phyloP scores from a whole-genome alignment of 2,797 vertebrate genomes.

The Salmo trutta region DNA sequence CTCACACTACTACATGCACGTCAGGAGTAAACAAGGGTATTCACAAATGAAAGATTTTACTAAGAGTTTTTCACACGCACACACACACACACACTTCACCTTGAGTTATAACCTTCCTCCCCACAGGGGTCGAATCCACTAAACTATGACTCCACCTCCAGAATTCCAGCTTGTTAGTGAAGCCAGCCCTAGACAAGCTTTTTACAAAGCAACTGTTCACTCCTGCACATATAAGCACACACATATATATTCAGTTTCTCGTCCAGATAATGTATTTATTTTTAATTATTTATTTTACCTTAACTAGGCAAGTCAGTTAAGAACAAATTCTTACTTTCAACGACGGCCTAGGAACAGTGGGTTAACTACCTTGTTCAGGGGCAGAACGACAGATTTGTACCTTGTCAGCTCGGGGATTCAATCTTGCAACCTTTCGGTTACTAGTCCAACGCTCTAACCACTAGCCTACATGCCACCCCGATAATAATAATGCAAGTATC shows the following conservation, averaged over 20 bases:
- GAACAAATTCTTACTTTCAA: too few species aligned
- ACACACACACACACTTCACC: conserved; percentile 21
- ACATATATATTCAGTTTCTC: not conserved
- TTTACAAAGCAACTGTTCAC: not conserved
- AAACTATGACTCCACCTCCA: conserved; percentile 31
- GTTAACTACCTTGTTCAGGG: too few species aligned
- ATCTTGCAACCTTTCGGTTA: too few species aligned
- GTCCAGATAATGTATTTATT: not conserved
- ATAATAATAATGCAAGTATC: too few species aligned
- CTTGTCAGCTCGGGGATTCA: too few species aligned
- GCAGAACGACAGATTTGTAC: too few species aligned
- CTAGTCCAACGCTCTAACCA: too few species aligned
- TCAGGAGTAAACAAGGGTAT: conserved; percentile 9
- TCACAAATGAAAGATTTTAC: conserved; percentile 17
- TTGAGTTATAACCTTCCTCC: conserved; percentile 11
- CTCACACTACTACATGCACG: conserved; percentile 13
- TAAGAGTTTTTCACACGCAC: not conserved
- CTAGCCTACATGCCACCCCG: too few species aligned
- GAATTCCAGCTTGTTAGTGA: conserved; percentile 15
- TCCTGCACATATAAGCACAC: not conserved
- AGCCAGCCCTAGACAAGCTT: not conserved
- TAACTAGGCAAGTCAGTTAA: too few species aligned
- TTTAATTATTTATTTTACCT: too few species aligned
- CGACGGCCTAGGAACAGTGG: too few species aligned
- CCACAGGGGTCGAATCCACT: not conserved